Percentiles rank a stretch among this genome's conserved stretches.
Conservation (phyloP, 1,140 invertebrate genomes). For the Caerostris darwini region DNA sequence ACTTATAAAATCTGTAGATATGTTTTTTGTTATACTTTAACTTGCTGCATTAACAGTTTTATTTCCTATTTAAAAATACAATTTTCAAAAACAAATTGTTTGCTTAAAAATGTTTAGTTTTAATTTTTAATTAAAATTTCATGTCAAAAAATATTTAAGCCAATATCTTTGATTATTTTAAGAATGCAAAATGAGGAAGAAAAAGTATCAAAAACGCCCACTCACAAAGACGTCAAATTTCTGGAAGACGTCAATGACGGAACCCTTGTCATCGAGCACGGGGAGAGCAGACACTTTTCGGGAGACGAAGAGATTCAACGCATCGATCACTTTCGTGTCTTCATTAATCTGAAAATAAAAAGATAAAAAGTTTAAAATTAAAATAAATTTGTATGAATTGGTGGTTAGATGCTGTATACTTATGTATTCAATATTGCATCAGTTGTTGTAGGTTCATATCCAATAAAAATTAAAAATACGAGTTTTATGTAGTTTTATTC, state of each 20-base stretch:
- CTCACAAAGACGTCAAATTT: slow-evolving; percentile 99
- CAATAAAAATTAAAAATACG: too few species aligned
- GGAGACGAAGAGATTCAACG: slow-evolving; percentile 97
- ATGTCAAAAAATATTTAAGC: background rate
- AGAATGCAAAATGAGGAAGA: background rate
- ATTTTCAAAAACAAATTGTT: too few species aligned
- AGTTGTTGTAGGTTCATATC: too few species aligned
- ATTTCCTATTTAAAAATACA: too few species aligned
- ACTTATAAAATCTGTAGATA: too few species aligned
- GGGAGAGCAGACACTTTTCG: slow-evolving; percentile 97
- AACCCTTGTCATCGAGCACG: slow-evolving; percentile 91
- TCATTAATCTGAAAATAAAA: slow-evolving; percentile 83
- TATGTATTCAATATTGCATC: too few species aligned
- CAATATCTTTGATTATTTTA: too few species aligned
- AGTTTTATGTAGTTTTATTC: too few species aligned
- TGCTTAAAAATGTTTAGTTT: too few species aligned
- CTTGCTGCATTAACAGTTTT: too few species aligned
- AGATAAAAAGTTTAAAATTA: background rate
- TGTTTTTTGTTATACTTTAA: too few species aligned
- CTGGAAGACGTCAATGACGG: slow-evolving; percentile 98
- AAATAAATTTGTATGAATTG: background rate
- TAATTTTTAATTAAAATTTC: background rate
- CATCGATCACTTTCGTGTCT: slow-evolving; percentile 96
- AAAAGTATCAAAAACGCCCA: slow-evolving; percentile 80
- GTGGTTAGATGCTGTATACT: too few species aligned